A percentile compares a stretch with the other conserved stretches of the same genome.
These are phyloP conservation scores for Macropus fuliginosus DNA, from an alignment of 2,797 vertebrate genomes.

Conservation along the genomic window DNA sequence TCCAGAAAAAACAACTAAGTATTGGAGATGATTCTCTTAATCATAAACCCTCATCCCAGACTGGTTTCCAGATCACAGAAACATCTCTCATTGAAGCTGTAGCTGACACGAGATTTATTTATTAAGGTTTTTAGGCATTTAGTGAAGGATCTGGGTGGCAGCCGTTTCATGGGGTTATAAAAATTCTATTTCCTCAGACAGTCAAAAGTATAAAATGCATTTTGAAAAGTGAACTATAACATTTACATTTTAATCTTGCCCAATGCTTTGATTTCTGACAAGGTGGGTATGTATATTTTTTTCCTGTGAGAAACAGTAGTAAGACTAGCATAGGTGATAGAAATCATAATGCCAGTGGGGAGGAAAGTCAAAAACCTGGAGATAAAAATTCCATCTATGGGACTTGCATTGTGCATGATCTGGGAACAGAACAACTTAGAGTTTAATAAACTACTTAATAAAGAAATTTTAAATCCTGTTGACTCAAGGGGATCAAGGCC, in stretches of 20 bases:
- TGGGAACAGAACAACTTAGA: background rate
- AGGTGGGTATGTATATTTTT: constrained; percentile 53
- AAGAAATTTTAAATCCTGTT: background rate
- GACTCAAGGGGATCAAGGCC: background rate
- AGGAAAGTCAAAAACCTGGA: background rate
- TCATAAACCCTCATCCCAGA: constrained; percentile 35
- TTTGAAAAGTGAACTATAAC: constrained; percentile 75
- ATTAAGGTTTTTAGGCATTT: constrained; percentile 72
- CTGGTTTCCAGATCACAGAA: constrained; percentile 69
- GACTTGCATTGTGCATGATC: background rate
- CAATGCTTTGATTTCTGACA: constrained; percentile 76
- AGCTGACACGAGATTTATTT: constrained; percentile 79
- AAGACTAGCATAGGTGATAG: background rate
- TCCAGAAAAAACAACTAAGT: background rate
- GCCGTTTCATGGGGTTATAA: constrained; percentile 77
- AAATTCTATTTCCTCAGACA: constrained; percentile 80
- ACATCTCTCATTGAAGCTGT: constrained; percentile 63
- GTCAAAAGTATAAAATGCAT: constrained; percentile 70
- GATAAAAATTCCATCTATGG: background rate
- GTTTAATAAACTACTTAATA: background rate
- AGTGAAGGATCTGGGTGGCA: constrained; percentile 67
- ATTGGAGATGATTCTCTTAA: constrained; percentile 10
- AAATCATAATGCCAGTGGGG: constrained; percentile 20
- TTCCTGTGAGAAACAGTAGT: constrained; percentile 10
- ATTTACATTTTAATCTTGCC: constrained; percentile 84